Evolutionary conservation across 2,797 vertebrate genomes (phyloP), one percentile per base, ranked within the genome.

Genomic region (Galago senegalensis): DNA sequence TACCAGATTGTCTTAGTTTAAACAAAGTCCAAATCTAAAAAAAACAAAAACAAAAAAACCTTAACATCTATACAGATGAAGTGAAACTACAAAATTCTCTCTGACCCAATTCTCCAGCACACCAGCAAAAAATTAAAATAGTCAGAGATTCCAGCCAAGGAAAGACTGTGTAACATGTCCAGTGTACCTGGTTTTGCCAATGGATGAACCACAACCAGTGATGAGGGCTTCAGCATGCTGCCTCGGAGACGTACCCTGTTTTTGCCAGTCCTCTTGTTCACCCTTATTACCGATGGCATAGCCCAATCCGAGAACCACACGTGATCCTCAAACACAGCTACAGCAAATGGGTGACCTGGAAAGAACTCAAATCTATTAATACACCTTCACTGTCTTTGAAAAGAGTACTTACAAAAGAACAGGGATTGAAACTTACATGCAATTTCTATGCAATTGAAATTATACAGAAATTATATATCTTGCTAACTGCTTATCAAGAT

Each of bases 181-280:
- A 88, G 87, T 97, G 81, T 99, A 99, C 99, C 99, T 99, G 99
- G 99, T 99, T 99, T 99, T 94, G 99, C 99, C 87, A 99, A 98
- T 67, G 99, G 99, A 97, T 99, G 99, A 94, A 99, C 98, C 97
- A 99, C 98, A 97, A 99, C 99, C 86, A 99, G 79, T 87, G 99
- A 99, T 21, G 99, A 99, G 25, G 99, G 99, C 95, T 99, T 99
- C 95, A 99, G 98, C 98, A 99, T 98, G 98, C 98, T 98, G 94
- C 99, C 98, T 95, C 97, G 98, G 94, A 99, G 98, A 98, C 94
- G 98, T 86, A 99, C 98, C 98, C 98, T 98, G 70, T 98, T 99
- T 96, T 97, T 98, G 90, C 99, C 99, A 4, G 98, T 99, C 96
- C 98, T 98, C 98, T 99, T 99, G 98, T 99, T 98, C 73, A 99